Conservation (phyloP, 53 echinoderm and acorn worm genomes). For the Antedon mediterranea region DNA sequence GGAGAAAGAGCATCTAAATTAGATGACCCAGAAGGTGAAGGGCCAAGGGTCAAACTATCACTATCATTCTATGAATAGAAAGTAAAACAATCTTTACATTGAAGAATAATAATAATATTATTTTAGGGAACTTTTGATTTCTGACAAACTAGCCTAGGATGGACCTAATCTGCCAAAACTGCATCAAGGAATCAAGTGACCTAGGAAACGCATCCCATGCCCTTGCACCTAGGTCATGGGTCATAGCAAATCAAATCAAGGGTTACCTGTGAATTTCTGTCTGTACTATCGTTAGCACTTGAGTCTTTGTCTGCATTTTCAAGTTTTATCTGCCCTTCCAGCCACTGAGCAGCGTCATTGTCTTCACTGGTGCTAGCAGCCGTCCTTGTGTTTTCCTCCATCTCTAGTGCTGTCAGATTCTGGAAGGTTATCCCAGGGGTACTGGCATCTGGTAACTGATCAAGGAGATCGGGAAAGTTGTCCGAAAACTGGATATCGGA, state of each 20-base stretch:
- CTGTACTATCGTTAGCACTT: background rate
- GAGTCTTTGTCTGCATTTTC: background rate
- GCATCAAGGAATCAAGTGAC: no score
- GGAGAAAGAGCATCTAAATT: background rate
- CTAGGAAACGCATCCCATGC: no score
- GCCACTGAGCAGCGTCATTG: background rate
- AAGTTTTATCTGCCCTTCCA: background rate
- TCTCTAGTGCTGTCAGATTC: conserved; percentile 15
- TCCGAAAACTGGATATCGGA: conserved; percentile 43
- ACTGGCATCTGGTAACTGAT: conserved; percentile 9
- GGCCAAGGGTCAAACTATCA: background rate
- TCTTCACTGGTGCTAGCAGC: conserved; percentile 15
- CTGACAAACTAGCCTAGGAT: no score
- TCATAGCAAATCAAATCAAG: no score
- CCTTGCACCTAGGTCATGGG: no score
- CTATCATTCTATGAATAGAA: background rate
- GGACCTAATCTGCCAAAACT: no score
- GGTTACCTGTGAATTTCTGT: background rate
- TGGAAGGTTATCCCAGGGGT: conserved; percentile 10
- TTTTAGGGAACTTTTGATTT: no score
- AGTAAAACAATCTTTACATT: no score
- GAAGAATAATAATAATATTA: no score
- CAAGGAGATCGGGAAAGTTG: conserved; percentile 1
- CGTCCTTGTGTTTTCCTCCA: conserved; percentile 24
- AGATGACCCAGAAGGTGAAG: background rate